Evolutionary conservation across 2,888 invertebrate species (phyloP).

Genomic region (Aplocera efformata): DNA sequence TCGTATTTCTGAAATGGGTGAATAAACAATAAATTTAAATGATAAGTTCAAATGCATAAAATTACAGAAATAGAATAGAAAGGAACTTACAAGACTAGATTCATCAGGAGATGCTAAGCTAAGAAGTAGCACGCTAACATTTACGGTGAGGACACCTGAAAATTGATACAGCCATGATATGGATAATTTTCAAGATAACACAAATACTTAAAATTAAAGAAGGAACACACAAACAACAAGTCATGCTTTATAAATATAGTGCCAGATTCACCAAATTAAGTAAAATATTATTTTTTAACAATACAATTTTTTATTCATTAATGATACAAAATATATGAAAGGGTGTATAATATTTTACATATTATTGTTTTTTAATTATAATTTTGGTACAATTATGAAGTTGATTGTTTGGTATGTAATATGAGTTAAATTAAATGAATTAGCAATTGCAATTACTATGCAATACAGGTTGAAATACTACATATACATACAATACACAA

Average conservation of each 20-base stretch:
- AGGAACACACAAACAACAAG: constrained; percentile 44
- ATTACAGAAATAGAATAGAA: constrained; percentile 15
- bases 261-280: constrained; percentile 37
- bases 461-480: constrained; percentile 18
- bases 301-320: no score
- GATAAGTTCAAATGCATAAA: constrained; percentile 5
- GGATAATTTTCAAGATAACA: constrained; percentile 19
- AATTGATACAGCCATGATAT: constrained; percentile 36
- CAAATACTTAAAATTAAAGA: constrained; percentile 36
- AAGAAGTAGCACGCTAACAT: constrained; percentile 95
- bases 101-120: constrained; percentile 97
- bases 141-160: constrained; percentile 94
- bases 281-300: constrained; percentile 8
- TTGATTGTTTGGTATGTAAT: no score
- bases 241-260: constrained; percentile 39
- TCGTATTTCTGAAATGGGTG: constrained; percentile 91
- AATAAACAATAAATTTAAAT: constrained; percentile 1
- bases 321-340: no score
- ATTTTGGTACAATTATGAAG: no score
- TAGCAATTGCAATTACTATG: constrained; percentile 17
- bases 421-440: neutral
- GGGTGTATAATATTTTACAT: neutral
- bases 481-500: neutral
- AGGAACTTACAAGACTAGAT: constrained; percentile 93
- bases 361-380: no score